phyloP scores from a whole-genome alignment of 2,113 vertebrate species.

The Actenoides hombroni region DNA sequence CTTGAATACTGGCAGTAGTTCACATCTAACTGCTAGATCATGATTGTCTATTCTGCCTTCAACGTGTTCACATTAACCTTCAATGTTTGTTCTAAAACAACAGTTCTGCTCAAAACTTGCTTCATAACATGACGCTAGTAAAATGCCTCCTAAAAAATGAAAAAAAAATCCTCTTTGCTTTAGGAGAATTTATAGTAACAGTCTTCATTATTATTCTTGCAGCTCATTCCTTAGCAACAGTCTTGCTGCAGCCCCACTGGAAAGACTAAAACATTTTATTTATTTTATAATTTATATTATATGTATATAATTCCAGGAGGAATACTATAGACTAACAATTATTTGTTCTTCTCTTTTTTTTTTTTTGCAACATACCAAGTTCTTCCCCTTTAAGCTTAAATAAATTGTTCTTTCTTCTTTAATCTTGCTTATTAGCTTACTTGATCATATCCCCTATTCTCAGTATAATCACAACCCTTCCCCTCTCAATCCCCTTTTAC shows the following conservation, averaged over 20 bases:
- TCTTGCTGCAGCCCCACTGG: not conserved
- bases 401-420: not conserved
- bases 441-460: not conserved
- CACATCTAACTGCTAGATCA: not conserved
- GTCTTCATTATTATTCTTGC: not conserved
- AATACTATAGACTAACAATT: not conserved
- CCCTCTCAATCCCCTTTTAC: not conserved
- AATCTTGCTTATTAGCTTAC: not conserved
- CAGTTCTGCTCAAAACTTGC: not conserved
- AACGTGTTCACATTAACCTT: rapidly evolving
- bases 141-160: not conserved
- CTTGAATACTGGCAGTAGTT: not conserved
- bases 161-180: not conserved
- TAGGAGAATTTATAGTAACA: not conserved
- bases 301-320: not conserved
- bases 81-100: not conserved
- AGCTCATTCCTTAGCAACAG: conserved; percentile 4
- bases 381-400: not conserved
- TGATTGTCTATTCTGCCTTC: not conserved
- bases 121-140: not conserved
- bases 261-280: not conserved
- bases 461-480: not conserved
- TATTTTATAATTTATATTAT: not conserved
- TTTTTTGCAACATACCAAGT: not conserved
- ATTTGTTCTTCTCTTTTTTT: not conserved